These are phyloP conservation scores for Drosophila sp. DNA, from an alignment of 1,140 invertebrate genomes.

Conservation along the genomic window DNA sequence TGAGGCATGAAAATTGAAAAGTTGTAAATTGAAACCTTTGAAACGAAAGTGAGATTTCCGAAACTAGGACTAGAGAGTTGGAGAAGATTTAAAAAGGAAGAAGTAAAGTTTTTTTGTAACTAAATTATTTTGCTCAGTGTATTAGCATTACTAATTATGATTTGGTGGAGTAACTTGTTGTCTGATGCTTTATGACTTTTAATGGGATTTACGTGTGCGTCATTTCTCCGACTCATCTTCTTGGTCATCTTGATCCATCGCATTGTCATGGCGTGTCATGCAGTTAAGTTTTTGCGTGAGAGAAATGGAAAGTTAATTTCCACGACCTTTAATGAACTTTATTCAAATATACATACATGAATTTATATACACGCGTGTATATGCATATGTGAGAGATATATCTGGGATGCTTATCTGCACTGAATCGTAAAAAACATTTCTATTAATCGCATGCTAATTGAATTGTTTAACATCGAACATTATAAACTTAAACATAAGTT, in stretches of 20 bases:
- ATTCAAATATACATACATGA: background rate
- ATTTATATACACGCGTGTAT: background rate
- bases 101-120: slow-evolving; percentile 23
- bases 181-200: slow-evolving; percentile 68
- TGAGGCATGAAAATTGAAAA: background rate
- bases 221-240: slow-evolving; percentile 22
- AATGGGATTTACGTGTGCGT: slow-evolving; percentile 68
- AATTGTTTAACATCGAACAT: slow-evolving; percentile 59
- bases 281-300: slow-evolving; percentile 72
- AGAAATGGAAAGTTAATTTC: slow-evolving; percentile 72
- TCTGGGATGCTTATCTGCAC: slow-evolving; percentile 25
- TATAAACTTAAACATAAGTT: slow-evolving; percentile 66
- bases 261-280: slow-evolving; percentile 54
- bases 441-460: slow-evolving; percentile 75
- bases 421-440: slow-evolving; percentile 65
- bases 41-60: too few species aligned
- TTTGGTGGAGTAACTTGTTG: slow-evolving; percentile 22
- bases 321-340: slow-evolving; percentile 51
- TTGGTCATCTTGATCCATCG: slow-evolving; percentile 37
- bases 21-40: background rate
- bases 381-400: background rate
- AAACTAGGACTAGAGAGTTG: too few species aligned
- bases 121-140: slow-evolving; percentile 52
- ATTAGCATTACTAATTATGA: slow-evolving; percentile 60
- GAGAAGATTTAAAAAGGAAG: too few species aligned